phyloP scores from a whole-genome alignment of 2,888 invertebrate species.

The Spatulosminthurus flaviceps region DNA sequence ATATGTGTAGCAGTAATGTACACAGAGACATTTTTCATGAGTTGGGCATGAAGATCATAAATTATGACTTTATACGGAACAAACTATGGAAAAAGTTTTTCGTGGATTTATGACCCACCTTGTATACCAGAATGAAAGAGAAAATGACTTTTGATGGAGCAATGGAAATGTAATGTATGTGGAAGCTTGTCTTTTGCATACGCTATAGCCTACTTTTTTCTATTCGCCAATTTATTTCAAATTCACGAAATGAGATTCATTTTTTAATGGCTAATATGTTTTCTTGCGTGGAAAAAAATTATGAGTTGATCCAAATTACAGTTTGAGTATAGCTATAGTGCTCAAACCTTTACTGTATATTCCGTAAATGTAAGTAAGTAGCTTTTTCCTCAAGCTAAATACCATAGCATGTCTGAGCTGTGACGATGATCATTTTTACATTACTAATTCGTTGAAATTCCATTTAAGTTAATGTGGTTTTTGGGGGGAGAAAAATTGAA shows the following conservation, averaged over 20 bases:
- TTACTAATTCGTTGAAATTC: not conserved
- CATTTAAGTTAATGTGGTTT: not conserved
- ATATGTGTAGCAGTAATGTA: not conserved
- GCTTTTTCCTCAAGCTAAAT: too few relatives aligned
- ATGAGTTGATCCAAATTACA: too few relatives aligned
- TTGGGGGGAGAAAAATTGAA: not conserved
- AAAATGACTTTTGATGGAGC: too few relatives aligned
- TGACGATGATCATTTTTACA: too few relatives aligned
- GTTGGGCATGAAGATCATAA: slow-evolving; percentile 31
- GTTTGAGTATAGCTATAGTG: too few relatives aligned
- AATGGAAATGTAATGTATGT: slow-evolving; percentile 16
- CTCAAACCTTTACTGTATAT: too few relatives aligned
- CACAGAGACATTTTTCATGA: not conserved
- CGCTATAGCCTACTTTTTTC: not conserved
- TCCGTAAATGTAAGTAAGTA: too few relatives aligned
- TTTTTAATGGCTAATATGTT: not conserved
- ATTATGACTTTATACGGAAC: slow-evolving; percentile 33
- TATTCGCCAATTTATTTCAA: not conserved
- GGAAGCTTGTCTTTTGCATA: not conserved
- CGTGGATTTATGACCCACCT: not conserved
- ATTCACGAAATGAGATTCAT: not conserved
- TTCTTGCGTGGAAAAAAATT: not conserved
- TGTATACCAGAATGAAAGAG: slow-evolving; percentile 26
- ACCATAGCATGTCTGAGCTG: too few relatives aligned
- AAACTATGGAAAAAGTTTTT: not conserved